These are phyloP conservation scores for Moxostoma hubbsi DNA, from an alignment of 2,797 vertebrate species.

Conservation along the genomic window DNA sequence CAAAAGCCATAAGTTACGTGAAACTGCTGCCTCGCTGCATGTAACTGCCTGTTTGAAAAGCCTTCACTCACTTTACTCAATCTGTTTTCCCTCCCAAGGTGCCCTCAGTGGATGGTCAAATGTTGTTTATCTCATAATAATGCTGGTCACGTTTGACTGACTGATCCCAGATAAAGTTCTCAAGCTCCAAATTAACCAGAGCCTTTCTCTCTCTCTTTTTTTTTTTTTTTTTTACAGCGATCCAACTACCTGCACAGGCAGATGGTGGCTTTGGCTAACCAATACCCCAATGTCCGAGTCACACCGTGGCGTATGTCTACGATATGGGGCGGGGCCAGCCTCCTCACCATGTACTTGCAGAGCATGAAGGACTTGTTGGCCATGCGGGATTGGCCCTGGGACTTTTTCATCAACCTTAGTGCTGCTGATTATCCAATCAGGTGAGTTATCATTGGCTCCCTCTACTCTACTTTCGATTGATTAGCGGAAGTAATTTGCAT, in stretches of 20 bases:
- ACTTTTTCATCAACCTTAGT: conserved; percentile 99
- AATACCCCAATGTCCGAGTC: conserved; percentile 90
- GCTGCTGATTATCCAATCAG: conserved; percentile 98
- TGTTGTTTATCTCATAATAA: conserved; percentile 31
- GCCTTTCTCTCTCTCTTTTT: conserved; percentile 14
- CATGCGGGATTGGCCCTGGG: conserved; percentile 97
- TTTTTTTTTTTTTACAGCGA: conserved; percentile 74
- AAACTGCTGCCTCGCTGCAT: not conserved
- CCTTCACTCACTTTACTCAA: conserved; percentile 18
- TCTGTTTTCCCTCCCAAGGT: conserved; percentile 6
- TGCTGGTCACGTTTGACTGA: conserved; percentile 19
- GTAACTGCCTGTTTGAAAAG: conserved; percentile 1
- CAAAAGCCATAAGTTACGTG: not conserved
- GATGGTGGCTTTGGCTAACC: conserved; percentile 83
- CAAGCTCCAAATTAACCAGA: conserved; percentile 10
- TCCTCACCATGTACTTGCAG: conserved; percentile 95
- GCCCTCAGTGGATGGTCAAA: conserved; percentile 25
- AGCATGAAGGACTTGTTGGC: conserved; percentile 93
- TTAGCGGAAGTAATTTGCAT: conserved; percentile 12
- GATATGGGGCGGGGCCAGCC: conserved; percentile 98
- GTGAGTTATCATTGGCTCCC: conserved; percentile 68
- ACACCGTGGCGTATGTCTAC: conserved; percentile 98
- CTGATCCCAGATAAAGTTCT: not conserved
- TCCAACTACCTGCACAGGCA: conserved; percentile 95
- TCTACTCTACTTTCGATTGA: conserved; percentile 11